Conservation (phyloP, 2,888 invertebrate genomes). For the Sthenelais limicola region DNA sequence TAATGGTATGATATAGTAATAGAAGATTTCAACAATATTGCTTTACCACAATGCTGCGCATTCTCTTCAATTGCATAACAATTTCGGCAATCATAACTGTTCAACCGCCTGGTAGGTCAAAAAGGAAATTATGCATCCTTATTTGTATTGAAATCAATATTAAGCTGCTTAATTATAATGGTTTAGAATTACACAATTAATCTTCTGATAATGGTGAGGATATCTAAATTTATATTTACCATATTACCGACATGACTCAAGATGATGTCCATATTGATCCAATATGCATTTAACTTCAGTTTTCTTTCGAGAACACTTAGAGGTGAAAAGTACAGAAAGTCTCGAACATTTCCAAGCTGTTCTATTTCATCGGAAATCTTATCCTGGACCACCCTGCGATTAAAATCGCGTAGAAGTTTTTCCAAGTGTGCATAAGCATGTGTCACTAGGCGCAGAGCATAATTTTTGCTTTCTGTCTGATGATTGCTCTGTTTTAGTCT, state of each 20-base stretch:
- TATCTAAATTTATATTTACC: constrained; percentile 3
- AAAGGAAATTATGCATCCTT: not conserved
- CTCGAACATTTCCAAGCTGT: not conserved
- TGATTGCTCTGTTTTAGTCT: constrained; percentile 1
- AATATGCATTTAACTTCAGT: not conserved
- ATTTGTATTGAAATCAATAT: too few relatives aligned
- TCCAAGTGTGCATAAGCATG: not conserved
- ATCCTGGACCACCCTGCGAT: not conserved
- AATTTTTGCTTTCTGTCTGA: not conserved
- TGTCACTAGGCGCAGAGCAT: not conserved
- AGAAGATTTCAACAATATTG: too few relatives aligned
- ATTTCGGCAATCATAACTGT: too few relatives aligned
- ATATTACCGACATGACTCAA: constrained; percentile 20
- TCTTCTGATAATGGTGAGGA: not conserved
- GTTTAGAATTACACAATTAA: too few relatives aligned
- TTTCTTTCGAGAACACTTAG: not conserved
- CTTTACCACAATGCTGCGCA: too few relatives aligned
- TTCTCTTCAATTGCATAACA: too few relatives aligned
- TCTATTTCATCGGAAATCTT: constrained; percentile 13
- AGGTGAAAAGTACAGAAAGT: constrained; percentile 5
- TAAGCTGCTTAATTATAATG: too few relatives aligned
- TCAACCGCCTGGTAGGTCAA: too few relatives aligned
- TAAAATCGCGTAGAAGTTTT: not conserved
- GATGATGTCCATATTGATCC: constrained; percentile 11
- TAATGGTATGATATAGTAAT: too few relatives aligned